Evolutionary conservation across 2,113 vertebrate species (phyloP), one percentile per base, ranked within the genome.

Genomic region (Catharus fuscescens): DNA sequence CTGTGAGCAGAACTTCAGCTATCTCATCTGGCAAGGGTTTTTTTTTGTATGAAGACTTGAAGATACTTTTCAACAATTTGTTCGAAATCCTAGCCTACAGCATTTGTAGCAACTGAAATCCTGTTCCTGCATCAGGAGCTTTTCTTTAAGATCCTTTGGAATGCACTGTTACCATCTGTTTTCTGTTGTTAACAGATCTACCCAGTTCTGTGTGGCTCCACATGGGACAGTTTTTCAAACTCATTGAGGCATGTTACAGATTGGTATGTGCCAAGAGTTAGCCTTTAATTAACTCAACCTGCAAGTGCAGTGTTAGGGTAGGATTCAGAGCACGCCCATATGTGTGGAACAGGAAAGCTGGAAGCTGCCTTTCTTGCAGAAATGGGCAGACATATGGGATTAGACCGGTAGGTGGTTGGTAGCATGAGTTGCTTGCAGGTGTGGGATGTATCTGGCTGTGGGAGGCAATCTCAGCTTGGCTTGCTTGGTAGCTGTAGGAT

Each of bases 331-430:
- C 52, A 44, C 0, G 21, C n/a, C 86, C 60, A 10, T 86, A 52
- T 5, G 28, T 45, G 57, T 61, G 77, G 76, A 84, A 48, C 31
- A 76, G 57, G 77, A 76, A 91, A 76, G 24, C 69, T 91, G 32
- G 44, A 62, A 36, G 65, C 80, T 85, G 57, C n/a, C 69, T 93
- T 84, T 80, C 77, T 71, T 81, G 86, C 77, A 84, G 93, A 91
- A 95, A 60, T 67, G 78, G 81, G 77, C 42, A 74, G 77, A 56
- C 94, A 95, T 97, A 95, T 92, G 95, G 86, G 45, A 91, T 23
- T 19, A 29, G 57, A 81, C 69, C 0, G 36, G 94, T 95, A 96
- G 86, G 94, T 91, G 94, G 77, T 15, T 87, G 80, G 72, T 89
- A 89, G 50, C 80, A 50, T 74, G 94, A 91, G 47, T 14, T 91